Base-by-base conservation (phyloP, 2,888 invertebrate species). In the Latheticus oryzae region DNA sequence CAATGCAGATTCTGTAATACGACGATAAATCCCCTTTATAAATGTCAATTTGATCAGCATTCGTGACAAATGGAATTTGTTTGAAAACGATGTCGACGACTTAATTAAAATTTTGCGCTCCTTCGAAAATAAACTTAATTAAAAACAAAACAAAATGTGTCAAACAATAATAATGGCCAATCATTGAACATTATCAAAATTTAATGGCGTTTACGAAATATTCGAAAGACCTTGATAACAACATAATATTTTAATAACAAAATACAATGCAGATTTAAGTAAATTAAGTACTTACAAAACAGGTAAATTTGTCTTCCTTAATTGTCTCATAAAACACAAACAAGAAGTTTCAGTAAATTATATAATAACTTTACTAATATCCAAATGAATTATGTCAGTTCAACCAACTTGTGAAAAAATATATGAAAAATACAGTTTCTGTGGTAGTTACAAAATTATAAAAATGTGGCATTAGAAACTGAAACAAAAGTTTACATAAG, bases 101-200 rank as follows among this genome's bases (percentile, higher is more conserved):
- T 55, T 55, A 55, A 55, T 55, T 55, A 47, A 55, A 55, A 55
- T 38, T 51, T 51, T 12, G 38, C 28, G 16, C 51, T 48, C 19
- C 8, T 11, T 30, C 9, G 26, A 50, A 50, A 28, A 28, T 37
- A 9, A 35, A 37, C 37, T 24, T 50, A 37, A 50, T 50, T 50
- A 50, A 50, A 50, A 50, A 50, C 50, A 37, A 50, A 37, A 21
- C 47, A 35, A n/a, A n/a, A n/a, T n/a, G n/a, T n/a, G n/a, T n/a
- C n/a, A n/a, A n/a, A n/a, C n/a, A n/a, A n/a, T n/a, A n/a, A n/a
- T n/a, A n/a, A n/a, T n/a, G n/a, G n/a, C n/a, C n/a, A n/a, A n/a
- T n/a, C n/a, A n/a, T n/a, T n/a, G n/a, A n/a, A n/a, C n/a, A n/a
- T n/a, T n/a, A n/a, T n/a, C n/a, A n/a, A n/a, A n/a, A n/a, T n/a